Conservation (phyloP, 2,888 invertebrate genomes). For the Rotaria macrura region DNA sequence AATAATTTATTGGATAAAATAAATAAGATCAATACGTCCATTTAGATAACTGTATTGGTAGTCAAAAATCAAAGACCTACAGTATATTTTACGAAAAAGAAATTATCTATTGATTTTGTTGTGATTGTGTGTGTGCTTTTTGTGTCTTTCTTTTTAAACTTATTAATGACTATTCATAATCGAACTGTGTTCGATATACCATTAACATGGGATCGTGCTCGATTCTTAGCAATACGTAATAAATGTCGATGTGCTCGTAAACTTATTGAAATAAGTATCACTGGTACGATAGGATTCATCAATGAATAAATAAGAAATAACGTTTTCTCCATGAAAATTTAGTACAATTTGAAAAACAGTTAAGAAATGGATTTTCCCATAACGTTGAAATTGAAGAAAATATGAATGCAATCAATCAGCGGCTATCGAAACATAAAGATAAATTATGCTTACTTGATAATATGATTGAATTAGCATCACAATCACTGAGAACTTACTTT, state of each 20-base stretch:
- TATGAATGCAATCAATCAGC: background rate
- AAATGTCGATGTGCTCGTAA: background rate
- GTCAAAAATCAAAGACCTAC: too few relatives aligned
- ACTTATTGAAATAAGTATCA: background rate
- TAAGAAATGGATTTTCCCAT: background rate
- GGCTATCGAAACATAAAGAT: background rate
- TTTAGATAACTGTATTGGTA: too few relatives aligned
- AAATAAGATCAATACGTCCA: too few relatives aligned
- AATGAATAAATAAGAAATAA: background rate
- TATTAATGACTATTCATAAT: background rate
- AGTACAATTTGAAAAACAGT: background rate
- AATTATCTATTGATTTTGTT: too few relatives aligned
- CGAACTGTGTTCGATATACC: background rate
- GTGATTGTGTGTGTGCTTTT: too few relatives aligned
- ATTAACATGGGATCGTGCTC: background rate
- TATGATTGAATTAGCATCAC: constrained; percentile 2
- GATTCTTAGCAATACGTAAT: background rate
- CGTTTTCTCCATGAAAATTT: background rate
- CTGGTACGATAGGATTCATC: background rate
- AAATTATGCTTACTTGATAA: background rate
- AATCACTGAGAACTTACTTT: background rate
- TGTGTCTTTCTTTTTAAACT: background rate
- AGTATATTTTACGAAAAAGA: too few relatives aligned
- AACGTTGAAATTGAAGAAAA: background rate
- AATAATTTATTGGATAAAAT: too few relatives aligned